phyloP scores from a whole-genome alignment of 2,113 vertebrate genomes.

The Poicephalus meyeri region DNA sequence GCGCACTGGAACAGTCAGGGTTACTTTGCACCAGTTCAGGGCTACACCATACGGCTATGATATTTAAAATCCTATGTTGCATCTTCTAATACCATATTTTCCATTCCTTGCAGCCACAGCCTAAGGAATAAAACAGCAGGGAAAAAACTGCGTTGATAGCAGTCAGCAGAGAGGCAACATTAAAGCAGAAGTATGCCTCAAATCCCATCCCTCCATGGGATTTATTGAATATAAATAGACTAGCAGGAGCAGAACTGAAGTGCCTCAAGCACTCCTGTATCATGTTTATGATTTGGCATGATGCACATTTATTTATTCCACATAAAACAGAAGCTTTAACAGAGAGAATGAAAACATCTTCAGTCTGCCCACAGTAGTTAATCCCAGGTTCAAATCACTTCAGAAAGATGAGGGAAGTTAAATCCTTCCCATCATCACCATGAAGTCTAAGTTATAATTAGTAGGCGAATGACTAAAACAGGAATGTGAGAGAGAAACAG shows the following conservation, averaged over 20 bases:
- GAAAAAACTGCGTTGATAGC: background rate
- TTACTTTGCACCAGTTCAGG: background rate
- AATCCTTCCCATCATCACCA: background rate
- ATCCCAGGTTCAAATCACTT: conserved; percentile 16
- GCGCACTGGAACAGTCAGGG: background rate
- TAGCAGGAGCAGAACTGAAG: background rate
- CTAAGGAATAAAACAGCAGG: background rate
- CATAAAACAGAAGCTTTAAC: conserved; percentile 11
- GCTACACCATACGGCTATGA: background rate
- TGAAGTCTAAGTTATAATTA: conserved; percentile 28
- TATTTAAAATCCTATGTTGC: background rate
- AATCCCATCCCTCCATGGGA: background rate
- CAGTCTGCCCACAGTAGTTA: conserved; percentile 3
- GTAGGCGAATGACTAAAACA: background rate
- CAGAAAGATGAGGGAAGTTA: conserved; percentile 31
- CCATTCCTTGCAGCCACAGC: background rate
- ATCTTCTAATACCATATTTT: conserved; percentile 23
- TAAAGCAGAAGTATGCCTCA: conserved; percentile 26
- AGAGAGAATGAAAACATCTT: conserved; percentile 16
- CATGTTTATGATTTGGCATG: background rate
- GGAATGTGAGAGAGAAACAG: background rate
- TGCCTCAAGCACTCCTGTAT: conserved; percentile 16
- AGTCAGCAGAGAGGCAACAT: conserved; percentile 17
- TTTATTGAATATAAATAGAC: conserved; percentile 44
- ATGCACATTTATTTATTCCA: conserved; percentile 39